phyloP scores from a whole-genome alignment of 30 jellyfish, hydroid and myxozoan species.

The Cassiopea andromeda region DNA sequence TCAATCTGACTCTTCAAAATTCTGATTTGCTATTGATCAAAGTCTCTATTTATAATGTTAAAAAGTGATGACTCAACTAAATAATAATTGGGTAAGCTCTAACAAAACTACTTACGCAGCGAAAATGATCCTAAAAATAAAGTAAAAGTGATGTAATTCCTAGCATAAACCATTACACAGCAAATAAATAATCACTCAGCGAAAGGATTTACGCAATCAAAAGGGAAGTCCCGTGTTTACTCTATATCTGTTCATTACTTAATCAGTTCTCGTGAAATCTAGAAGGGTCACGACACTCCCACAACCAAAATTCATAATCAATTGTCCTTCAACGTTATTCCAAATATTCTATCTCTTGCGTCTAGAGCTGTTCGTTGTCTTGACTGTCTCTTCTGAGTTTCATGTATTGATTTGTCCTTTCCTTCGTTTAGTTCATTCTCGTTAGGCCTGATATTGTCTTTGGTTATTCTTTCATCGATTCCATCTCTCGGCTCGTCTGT shows the following conservation, averaged over 20 bases:
- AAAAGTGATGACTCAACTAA: background rate
- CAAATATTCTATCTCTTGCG: background rate
- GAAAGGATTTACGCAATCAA: no score
- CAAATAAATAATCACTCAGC: no score
- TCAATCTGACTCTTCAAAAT: background rate
- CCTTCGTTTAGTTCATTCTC: background rate
- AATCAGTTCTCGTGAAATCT: no score
- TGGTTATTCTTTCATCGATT: background rate
- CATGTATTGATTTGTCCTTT: background rate
- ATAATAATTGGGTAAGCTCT: background rate
- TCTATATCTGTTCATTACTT: no score
- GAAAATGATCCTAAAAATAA: background rate
- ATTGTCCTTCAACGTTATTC: background rate
- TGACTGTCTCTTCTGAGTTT: background rate
- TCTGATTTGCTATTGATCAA: background rate
- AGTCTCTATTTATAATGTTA: no score
- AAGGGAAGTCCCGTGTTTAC: no score
- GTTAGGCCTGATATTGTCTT: no score
- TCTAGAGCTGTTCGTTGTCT: background rate
- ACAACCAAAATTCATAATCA: background rate
- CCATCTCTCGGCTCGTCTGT: background rate
- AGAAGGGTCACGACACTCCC: background rate
- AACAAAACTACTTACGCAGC: background rate
- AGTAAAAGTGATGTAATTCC: no score
- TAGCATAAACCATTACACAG: no score